These are phyloP conservation scores for Poecilobothrus nobilitatus DNA, from an alignment of 2,888 invertebrate genomes.

Conservation along the genomic window DNA sequence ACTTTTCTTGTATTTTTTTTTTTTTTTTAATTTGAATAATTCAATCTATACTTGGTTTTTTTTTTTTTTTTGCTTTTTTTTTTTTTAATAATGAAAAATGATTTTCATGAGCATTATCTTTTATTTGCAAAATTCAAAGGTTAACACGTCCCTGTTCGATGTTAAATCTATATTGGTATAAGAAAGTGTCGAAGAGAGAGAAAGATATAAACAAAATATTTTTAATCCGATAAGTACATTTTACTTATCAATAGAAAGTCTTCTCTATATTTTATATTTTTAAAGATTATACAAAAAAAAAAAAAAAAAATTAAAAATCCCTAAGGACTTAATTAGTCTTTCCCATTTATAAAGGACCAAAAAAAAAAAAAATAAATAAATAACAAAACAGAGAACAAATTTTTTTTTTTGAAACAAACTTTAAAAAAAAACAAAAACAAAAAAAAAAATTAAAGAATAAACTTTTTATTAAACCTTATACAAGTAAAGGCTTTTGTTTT, in stretches of 20 bases:
- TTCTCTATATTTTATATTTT: background rate
- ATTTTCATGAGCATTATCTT: background rate
- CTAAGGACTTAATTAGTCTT: conserved; percentile 6
- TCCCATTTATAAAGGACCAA: background rate
- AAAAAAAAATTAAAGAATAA: background rate
- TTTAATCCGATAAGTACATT: background rate
- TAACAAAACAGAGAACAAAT: background rate
- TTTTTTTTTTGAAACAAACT: background rate
- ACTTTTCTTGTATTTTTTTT: too few relatives aligned
- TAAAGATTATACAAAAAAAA: background rate
- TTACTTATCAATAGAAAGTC: background rate
- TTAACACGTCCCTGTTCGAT: too few relatives aligned
- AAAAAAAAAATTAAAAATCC: background rate
- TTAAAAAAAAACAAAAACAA: background rate
- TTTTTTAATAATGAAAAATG: too few relatives aligned
- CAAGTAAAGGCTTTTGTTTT: background rate
- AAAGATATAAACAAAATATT: background rate
- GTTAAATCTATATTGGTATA: too few relatives aligned
- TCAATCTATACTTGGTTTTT: too few relatives aligned
- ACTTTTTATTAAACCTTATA: background rate
- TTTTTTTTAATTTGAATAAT: too few relatives aligned
- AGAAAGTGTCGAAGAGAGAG: too few relatives aligned
- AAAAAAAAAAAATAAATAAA: background rate
- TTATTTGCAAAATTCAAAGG: too few relatives aligned
- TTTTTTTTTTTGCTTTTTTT: too few relatives aligned